Percentiles rank a stretch among this genome's conserved stretches.
Evolutionary conservation across 1,140 invertebrate species (phyloP).

Genomic region (Nautilus pompilius): DNA sequence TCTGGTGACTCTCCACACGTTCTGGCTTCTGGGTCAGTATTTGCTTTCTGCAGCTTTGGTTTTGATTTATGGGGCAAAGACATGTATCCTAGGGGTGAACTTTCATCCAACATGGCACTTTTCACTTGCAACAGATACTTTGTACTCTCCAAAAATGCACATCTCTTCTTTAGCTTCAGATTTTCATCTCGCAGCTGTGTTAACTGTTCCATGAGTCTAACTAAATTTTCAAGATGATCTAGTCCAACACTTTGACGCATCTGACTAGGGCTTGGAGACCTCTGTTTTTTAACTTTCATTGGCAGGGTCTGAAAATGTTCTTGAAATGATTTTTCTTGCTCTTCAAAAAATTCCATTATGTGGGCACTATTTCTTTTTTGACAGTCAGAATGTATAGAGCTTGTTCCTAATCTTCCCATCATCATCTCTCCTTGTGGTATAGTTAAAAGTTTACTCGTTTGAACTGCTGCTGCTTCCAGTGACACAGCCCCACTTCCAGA

Average conservation of each 20-base stretch:
- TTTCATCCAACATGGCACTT: slow-evolving; percentile 30
- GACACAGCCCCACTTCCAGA: slow-evolving; percentile 3
- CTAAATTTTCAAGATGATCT: slow-evolving; percentile 73
- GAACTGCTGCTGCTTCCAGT: slow-evolving; percentile 8
- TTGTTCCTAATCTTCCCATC: slow-evolving; percentile 8
- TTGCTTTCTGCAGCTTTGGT: slow-evolving; percentile 20
- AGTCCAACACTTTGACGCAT: slow-evolving; percentile 57
- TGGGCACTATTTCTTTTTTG: slow-evolving; percentile 22
- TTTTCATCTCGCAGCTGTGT: slow-evolving; percentile 70
- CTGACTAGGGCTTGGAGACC: slow-evolving; percentile 39
- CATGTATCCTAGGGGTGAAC: slow-evolving; percentile 22
- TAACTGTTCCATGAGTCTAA: slow-evolving; percentile 72
- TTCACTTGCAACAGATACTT: slow-evolving; percentile 62
- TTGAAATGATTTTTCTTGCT: slow-evolving; percentile 32
- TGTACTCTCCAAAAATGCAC: slow-evolving; percentile 71
- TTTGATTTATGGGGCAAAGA: slow-evolving; percentile 27
- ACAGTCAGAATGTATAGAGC: neutral
- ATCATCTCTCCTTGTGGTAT: slow-evolving; percentile 12
- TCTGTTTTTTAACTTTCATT: slow-evolving; percentile 18
- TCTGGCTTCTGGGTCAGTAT: slow-evolving; percentile 4
- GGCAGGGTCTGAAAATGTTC: slow-evolving; percentile 15
- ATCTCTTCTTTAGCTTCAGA: slow-evolving; percentile 64
- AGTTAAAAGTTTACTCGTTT: slow-evolving; percentile 2
- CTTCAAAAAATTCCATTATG: slow-evolving; percentile 44
- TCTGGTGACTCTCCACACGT: neutral